Base-by-base conservation (phyloP, 1,140 invertebrate genomes). In the Saccostrea cuccullata region DNA sequence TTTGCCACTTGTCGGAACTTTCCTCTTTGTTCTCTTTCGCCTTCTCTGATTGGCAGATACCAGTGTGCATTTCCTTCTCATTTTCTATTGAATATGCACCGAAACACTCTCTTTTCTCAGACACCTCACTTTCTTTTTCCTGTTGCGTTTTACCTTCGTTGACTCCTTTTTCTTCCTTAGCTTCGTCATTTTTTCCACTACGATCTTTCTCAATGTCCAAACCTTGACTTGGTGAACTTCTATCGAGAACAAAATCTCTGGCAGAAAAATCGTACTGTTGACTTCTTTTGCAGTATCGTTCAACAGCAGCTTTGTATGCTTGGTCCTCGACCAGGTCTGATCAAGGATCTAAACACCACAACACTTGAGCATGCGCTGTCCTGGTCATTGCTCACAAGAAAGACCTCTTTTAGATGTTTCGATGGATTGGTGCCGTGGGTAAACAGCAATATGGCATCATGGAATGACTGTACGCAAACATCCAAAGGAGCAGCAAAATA, bases 401-500 rank as follows among this genome's bases (percentile, higher is more conserved):
- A 58, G 9, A 91, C 67, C 36, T 86, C 86, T 55, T 87, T 55
- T 23, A 91, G 82, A 70, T 90, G 89, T 13, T 20, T 55, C 15
- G 73, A 55, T 17, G 83, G 23, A 12, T 77, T 60, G 13, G 58
- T 26, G 5, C 82, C 64, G 23, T 30, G 30, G 5, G 87, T 86
- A 82, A 84, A 84, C 67, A 91, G 36, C 11, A 90, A 55, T 1
- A 91, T 40, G 2, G 90, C 90, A 84, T 91, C 90, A 58, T 86
- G 89, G 26, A 91, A 90, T 4, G 91, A 89, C 40, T 89, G 89
- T 12, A 91, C 86, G 89, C 91, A 91, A 12, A 90, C 89, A 84
- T 91, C 91, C 58, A 91, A 70, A 11, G 91, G 91, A 36, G 90
- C 89, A 12, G 90, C 91, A 73, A 88, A 89, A 36, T 73, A 40